A percentile compares a stretch with the other conserved stretches of the same genome.
These are phyloP conservation scores for Branchellion lobata DNA, from an alignment of 2,888 invertebrate genomes.

Conservation along the genomic window DNA sequence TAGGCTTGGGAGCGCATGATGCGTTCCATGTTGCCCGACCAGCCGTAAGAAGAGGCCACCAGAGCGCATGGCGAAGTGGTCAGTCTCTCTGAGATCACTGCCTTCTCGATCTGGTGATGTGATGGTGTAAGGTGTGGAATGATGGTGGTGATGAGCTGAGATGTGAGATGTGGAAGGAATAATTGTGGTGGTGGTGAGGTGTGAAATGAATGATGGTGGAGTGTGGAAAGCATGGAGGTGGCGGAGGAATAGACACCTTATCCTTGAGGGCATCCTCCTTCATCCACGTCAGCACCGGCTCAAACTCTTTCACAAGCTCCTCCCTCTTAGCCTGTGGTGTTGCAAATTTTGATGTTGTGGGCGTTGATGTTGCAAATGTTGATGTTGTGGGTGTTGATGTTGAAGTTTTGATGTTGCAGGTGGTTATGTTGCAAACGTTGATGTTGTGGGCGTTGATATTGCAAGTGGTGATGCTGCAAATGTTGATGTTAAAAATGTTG, in stretches of 20 bases:
- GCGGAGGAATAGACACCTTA: constrained; percentile 64
- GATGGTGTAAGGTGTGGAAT: background rate
- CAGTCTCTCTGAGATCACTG: constrained; percentile 81
- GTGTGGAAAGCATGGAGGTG: background rate
- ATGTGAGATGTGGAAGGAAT: background rate
- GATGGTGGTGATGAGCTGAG: background rate
- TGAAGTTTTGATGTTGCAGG: no score
- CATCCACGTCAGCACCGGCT: constrained; percentile 88
- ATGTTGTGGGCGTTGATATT: no score
- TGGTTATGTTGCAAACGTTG: no score
- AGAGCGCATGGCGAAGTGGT: constrained; percentile 90
- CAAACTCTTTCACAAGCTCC: constrained; percentile 75
- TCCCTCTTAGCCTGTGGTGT: constrained; percentile 70
- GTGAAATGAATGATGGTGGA: background rate
- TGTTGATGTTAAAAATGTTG: no score
- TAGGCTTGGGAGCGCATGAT: constrained; percentile 86
- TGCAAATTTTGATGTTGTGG: no score
- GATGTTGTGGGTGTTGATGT: no score
- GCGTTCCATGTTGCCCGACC: constrained; percentile 99
- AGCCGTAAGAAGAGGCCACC: constrained; percentile 92
- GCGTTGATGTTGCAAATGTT: no score
- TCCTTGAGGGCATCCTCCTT: constrained; percentile 77
- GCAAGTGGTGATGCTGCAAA: no score
- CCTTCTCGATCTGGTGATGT: constrained; percentile 69
- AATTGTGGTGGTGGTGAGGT: no score